Evolutionary conservation across 1,140 invertebrate species (phyloP), one percentile per base, ranked within the genome.

Genomic region (Drosophila sulfurigaster): DNA sequence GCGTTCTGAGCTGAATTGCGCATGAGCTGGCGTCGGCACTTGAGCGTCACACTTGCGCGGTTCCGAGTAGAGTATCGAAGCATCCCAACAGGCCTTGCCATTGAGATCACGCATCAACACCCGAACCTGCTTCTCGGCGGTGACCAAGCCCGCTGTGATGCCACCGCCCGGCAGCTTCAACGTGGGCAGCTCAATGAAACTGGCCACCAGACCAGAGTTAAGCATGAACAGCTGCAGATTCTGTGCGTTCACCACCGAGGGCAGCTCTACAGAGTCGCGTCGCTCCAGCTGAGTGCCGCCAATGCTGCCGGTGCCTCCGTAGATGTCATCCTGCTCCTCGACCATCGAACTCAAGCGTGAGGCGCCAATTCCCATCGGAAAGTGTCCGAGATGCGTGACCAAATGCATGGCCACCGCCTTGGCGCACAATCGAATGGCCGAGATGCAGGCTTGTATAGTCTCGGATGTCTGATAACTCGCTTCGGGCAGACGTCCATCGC

Each of bases 21-120:
- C 65, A 5, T 78, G 58, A 1, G 66, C 58, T 0, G 76, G 73
- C 60, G 64, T 43, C 32, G 70, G 15, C n/a, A 45, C 1, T 0
- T 10, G 20, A 3, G 30, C 8, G 3, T 89, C 81, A 1, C 32
- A 4, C 15, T 81, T 89, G 1, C 93, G 91, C 0, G 96, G 96
- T 76, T 96, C 95, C 87, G 95, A 95, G 91, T 98, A 98, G 1
- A 99, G 93, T 49, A 98, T 96, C 0, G 97, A 97, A 56, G 97
- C 97, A 92, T 99, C 98, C 98, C 98, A 99, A 76, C 97, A 98
- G 56, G 97, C 97, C 93, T 99, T 99, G n/a, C 98, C 98, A 52
- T 97, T 96, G n/a, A 99, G 94, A 93, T 99, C 98, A 32, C 98
- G 94, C 52, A 99, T 93, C 8, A 99, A 94, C 16, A 99, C 95